Conservation (phyloP, 2,797 vertebrate species). For the Cyprinella venusta region DNA sequence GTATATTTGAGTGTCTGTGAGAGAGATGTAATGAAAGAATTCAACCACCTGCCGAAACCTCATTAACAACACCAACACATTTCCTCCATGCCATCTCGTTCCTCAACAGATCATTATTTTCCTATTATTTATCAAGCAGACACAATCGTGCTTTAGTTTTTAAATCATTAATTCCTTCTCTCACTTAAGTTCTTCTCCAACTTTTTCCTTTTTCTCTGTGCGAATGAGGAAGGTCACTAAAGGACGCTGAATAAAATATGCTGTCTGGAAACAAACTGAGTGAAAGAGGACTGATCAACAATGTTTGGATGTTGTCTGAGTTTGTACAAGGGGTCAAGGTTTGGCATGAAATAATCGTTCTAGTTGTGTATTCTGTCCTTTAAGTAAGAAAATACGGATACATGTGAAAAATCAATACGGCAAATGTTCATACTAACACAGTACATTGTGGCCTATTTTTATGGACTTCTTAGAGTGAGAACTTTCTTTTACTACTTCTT, state of each 20-base stretch:
- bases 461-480: too few species aligned
- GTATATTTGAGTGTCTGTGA: not conserved
- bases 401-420: too few species aligned
- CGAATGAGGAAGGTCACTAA: too few species aligned
- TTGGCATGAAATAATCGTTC: not conserved
- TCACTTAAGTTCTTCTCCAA: not conserved
- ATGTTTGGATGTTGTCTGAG: not conserved
- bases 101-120: slow-evolving; percentile 28
- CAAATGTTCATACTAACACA: too few species aligned
- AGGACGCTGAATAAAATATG: not conserved
- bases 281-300: not conserved
- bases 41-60: slow-evolving; percentile 45
- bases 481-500: too few species aligned
- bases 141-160: not conserved
- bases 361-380: too few species aligned
- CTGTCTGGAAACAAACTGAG: not conserved
- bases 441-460: too few species aligned
- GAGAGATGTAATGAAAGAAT: not conserved
- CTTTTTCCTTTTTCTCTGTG: too few species aligned
- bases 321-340: not conserved
- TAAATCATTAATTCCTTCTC: not conserved
- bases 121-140: slow-evolving; percentile 14
- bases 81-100: slow-evolving; percentile 18
- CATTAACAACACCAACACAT: slow-evolving; percentile 41
- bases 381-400: too few species aligned